phyloP scores from a whole-genome alignment of 2,797 vertebrate species.

The Vultur gryphus region DNA sequence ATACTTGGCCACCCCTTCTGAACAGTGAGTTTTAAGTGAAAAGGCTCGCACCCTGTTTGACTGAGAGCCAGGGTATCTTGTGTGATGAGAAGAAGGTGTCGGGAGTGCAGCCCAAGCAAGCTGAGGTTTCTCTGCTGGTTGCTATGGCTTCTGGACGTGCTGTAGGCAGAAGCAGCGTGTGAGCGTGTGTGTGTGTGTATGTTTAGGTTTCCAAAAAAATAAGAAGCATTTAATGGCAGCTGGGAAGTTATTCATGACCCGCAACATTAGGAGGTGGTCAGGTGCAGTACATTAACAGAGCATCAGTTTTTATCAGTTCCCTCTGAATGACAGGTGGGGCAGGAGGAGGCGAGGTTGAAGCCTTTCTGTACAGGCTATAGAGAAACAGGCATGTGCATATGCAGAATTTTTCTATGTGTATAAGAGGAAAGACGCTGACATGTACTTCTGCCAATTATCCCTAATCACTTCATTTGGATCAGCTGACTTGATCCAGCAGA shows the following conservation, averaged over 20 bases:
- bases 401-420: neutral
- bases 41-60: fast-evolving
- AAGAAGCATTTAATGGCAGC: neutral
- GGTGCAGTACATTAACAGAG: neutral
- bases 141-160: neutral
- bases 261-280: neutral
- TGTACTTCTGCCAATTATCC: neutral
- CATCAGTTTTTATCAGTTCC: neutral
- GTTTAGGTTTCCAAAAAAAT: neutral
- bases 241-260: neutral
- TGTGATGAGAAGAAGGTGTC: neutral
- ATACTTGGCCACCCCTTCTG: neutral
- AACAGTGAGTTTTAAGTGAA: neutral
- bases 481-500: neutral
- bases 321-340: neutral
- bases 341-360: neutral
- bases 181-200: neutral
- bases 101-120: neutral
- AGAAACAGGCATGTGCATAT: neutral
- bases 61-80: neutral
- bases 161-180: neutral
- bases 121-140: neutral
- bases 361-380: neutral
- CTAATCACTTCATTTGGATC: neutral
- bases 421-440: neutral